Evolutionary conservation across 2,888 invertebrate genomes (phyloP).

Genomic region (Lasioglossum marginatum): DNA sequence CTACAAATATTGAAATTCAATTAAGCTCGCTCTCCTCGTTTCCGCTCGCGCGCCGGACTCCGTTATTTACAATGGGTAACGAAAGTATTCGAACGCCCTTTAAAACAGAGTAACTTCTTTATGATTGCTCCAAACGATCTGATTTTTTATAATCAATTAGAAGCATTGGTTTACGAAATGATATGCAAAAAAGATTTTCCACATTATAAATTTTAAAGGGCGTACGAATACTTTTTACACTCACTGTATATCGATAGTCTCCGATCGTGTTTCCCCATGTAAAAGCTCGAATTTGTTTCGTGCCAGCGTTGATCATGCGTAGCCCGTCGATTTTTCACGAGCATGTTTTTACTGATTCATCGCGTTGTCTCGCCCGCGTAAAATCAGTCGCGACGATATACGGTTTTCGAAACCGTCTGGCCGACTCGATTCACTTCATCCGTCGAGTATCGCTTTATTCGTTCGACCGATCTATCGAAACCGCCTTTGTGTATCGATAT

Average conservation of each 20-base stretch:
- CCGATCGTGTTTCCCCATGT: background rate
- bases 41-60: background rate
- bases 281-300: background rate
- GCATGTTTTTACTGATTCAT: slow-evolving; percentile 28
- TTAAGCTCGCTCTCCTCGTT: background rate
- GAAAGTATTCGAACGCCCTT: no score
- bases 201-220: no score
- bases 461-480: slow-evolving; percentile 17
- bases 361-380: background rate
- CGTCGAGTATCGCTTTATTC: slow-evolving; percentile 21
- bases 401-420: slow-evolving; percentile 14
- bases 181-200: no score
- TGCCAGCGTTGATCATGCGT: background rate
- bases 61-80: background rate
- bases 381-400: slow-evolving; percentile 15
- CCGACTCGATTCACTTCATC: slow-evolving; percentile 30
- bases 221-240: no score
- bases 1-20: slow-evolving; percentile 4
- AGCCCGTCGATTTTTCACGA: background rate
- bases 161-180: no score
- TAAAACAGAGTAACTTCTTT: no score
- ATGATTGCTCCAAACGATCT: no score
- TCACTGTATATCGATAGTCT: background rate
- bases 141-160: no score
- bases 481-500: background rate